Percentiles rank a stretch among this genome's conserved stretches.
Evolutionary conservation across 2,797 vertebrate species (phyloP).

Genomic region (Silurus lanzhouensis): DNA sequence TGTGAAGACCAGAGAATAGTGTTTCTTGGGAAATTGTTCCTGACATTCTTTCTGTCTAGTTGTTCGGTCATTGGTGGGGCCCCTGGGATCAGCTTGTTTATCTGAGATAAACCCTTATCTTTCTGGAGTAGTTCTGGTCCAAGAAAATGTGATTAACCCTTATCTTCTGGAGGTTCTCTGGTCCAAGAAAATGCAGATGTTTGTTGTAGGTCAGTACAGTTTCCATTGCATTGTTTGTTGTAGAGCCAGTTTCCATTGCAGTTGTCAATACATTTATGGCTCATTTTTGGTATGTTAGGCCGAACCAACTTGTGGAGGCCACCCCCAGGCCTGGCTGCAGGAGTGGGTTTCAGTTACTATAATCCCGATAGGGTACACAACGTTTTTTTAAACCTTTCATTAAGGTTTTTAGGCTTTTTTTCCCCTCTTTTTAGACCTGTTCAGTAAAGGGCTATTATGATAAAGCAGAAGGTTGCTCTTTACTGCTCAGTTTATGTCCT

Average conservation of each 20-base stretch:
- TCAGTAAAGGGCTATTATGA: not conserved
- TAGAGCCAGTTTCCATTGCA: not conserved
- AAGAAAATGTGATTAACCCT: not conserved
- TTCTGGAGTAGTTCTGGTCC: not conserved
- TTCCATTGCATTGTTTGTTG: too few relatives aligned
- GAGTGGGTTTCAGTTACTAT: too few relatives aligned
- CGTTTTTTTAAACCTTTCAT: not conserved
- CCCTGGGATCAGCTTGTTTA: not conserved
- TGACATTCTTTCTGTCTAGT: not conserved
- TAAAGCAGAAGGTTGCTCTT: not conserved
- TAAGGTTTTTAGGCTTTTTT: not conserved
- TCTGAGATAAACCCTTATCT: not conserved
- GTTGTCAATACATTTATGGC: not conserved
- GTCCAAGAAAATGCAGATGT: constrained; percentile 2
- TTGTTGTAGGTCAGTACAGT: not conserved
- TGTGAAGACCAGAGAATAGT: too few relatives aligned
- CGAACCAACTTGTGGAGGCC: not conserved
- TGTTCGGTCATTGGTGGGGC: not conserved
- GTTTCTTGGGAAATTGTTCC: not conserved
- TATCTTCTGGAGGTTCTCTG: not conserved
- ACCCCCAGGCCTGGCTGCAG: not conserved
- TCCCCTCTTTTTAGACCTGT: not conserved
- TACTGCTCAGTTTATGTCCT: not conserved
- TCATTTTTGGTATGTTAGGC: not conserved
- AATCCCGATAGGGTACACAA: too few relatives aligned